These are phyloP conservation scores for Lethenteron reissneri DNA, from an alignment of 2,113 vertebrate genomes.

Conservation along the genomic window DNA sequence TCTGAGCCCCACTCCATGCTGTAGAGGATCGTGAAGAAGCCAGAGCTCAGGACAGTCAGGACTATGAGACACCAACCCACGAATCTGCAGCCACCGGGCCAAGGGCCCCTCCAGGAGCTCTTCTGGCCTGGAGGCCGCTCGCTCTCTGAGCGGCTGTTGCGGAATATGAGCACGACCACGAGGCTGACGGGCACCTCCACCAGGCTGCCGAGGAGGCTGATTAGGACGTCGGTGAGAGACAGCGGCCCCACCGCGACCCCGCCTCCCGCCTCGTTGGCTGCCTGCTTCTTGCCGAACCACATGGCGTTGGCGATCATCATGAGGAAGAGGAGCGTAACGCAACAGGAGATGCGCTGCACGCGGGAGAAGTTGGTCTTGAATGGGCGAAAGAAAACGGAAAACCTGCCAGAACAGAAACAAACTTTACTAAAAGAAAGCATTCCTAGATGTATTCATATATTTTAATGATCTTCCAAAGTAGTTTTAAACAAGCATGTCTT, in stretches of 20 bases:
- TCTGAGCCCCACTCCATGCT: slow-evolving; percentile 3
- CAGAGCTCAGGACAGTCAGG: not conserved
- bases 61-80: slow-evolving; percentile 1
- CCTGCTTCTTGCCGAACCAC: not conserved
- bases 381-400: not conserved
- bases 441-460: no score
- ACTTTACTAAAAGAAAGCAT: no score
- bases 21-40: not conserved
- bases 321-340: not conserved
- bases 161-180: not conserved
- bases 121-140: not conserved
- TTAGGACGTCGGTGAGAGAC: not conserved
- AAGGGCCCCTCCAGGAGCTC: not conserved
- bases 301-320: slow-evolving; percentile 3
- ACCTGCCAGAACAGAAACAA: not conserved
- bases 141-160: not conserved
- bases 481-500: no score
- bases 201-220: not conserved
- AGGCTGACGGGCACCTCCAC: not conserved
- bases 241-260: not conserved
- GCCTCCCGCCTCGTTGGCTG: not conserved
- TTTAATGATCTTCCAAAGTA: no score
- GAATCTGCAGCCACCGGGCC: not conserved
- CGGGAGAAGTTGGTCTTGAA: not conserved
- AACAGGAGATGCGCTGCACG: not conserved